Evolutionary conservation across 2,113 vertebrate species (phyloP).

Genomic region (Phaethornis superciliosus): DNA sequence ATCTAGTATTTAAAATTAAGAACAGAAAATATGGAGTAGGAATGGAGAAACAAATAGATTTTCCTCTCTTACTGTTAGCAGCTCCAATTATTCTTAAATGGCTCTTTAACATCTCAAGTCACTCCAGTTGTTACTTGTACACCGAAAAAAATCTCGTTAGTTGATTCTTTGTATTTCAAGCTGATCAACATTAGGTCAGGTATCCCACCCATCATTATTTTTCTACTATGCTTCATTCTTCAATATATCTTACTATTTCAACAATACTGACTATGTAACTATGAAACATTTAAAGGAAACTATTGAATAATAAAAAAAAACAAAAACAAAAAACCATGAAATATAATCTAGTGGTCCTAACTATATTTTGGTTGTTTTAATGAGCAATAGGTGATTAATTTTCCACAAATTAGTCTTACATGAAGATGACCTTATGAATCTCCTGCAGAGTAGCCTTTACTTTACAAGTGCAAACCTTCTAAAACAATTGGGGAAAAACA

Average conservation of each 20-base stretch:
- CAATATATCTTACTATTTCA: background rate
- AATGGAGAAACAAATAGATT: background rate
- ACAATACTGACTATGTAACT: slow-evolving; percentile 11
- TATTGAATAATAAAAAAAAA: background rate
- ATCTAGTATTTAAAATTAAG: background rate
- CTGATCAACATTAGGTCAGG: slow-evolving; percentile 8
- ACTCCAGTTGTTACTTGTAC: background rate
- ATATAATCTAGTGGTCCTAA: background rate
- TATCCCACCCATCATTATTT: slow-evolving; percentile 6
- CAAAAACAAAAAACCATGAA: background rate
- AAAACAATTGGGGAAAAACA: background rate
- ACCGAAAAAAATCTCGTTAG: background rate
- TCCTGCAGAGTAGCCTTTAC: background rate
- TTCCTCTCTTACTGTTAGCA: background rate
- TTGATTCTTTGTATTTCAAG: background rate
- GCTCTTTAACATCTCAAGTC: background rate
- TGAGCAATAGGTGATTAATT: background rate
- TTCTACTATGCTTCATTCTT: slow-evolving; percentile 20
- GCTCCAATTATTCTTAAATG: background rate
- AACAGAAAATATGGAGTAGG: background rate
- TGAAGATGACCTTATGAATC: background rate
- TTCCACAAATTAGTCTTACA: background rate
- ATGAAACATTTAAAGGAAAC: background rate
- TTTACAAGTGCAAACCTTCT: background rate
- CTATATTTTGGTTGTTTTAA: background rate